Base-by-base conservation (phyloP, 2,113 vertebrate genomes). In the Alligator mississippiensis region DNA sequence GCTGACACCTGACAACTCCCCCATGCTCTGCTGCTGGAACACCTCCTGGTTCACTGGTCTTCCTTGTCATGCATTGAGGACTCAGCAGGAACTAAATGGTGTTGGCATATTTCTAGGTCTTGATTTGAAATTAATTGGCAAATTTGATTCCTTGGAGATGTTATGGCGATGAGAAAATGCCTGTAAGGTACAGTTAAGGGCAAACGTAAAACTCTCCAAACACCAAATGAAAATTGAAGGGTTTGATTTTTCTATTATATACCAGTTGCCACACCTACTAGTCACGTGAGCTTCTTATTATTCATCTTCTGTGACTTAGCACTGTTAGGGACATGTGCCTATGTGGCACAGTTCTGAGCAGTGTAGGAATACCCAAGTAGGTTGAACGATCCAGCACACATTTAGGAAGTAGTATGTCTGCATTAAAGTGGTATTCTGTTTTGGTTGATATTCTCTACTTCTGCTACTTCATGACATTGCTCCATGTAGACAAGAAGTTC, bases 1-100 rank as follows among this genome's bases (percentile, higher is more conserved):
- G 81, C 34, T 87, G 87, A 89, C 0, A 13, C 80, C 85, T 96
- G 96, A 64, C 93, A 95, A 85, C 88, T 90, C 80, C 95, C 88
- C 2, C 0, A 77, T 62, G 82, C 0, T 1, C 55, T 83, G 75
- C 58, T 88, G 38, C 91, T 93, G 89, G 77, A 93, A 83, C 5
- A 24, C 62, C 81, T 95, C 58, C 64, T 60, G 72, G 80, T 80
- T 84, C 80, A 47, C 2, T 9, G 81, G 80, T 86, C 66, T 83
- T 30, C 68, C 58, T 57, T 3, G 4, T 72, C 60, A 57, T 2
- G 30, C 76, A 68, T 80, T 0, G 0, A n/a, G 70, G 61, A 74
- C 92, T 96, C 21, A 1, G 88, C 84, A 90, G 85, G 61, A 88
- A 82, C 54, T 86, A 66, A 21, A 75, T 64, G 84, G 85, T 77